Evolutionary conservation across 2,113 vertebrate genomes (phyloP).

Genomic region (Capreolus pygargus): DNA sequence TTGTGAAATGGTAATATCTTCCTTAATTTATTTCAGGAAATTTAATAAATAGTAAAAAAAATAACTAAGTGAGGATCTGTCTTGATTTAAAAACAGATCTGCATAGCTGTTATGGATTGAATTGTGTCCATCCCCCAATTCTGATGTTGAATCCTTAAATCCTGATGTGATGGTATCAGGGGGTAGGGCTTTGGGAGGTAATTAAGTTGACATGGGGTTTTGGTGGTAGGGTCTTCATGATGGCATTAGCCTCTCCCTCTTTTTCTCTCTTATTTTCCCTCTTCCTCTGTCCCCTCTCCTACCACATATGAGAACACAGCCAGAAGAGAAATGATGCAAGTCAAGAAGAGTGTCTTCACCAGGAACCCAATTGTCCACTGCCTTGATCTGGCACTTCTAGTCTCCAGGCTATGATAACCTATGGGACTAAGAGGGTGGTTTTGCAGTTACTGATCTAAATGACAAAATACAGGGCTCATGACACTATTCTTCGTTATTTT

Average conservation of each 20-base stretch:
- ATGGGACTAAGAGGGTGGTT: not conserved
- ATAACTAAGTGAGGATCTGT: not conserved
- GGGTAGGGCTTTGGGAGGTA: not conserved
- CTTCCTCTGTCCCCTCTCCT: not conserved
- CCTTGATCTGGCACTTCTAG: not conserved
- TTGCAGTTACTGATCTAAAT: not conserved
- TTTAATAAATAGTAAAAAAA: not conserved
- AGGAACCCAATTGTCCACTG: not conserved
- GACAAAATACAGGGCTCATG: not conserved
- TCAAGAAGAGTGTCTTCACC: not conserved
- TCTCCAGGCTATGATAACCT: not conserved
- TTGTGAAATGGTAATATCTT: not conserved
- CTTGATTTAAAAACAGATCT: not conserved
- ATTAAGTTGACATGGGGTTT: too few species aligned
- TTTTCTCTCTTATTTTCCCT: not conserved
- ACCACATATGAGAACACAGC: not conserved
- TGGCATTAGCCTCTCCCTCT: not conserved
- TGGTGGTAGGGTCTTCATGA: not conserved
- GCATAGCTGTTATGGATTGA: fast-evolving
- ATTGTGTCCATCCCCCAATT: not conserved
- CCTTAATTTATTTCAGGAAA: not conserved
- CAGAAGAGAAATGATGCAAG: not conserved
- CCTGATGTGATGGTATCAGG: too few species aligned
- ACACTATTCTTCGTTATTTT: not conserved
- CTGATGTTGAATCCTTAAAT: too few species aligned